Base-by-base conservation (phyloP, 1,140 invertebrate species). In the Ylistrum balloti region DNA sequence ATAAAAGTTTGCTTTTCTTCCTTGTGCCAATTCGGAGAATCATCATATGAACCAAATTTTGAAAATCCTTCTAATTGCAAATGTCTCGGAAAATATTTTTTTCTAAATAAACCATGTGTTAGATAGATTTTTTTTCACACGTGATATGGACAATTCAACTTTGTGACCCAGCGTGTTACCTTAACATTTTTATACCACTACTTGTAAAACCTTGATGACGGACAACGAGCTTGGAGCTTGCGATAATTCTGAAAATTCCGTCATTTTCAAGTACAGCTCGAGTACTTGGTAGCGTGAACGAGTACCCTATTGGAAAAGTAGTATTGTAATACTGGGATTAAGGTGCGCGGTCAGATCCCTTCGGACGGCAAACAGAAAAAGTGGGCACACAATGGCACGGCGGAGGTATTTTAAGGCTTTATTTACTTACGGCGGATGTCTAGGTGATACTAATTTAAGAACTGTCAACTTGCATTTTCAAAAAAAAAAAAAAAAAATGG, bases 381-480 rank as follows among this genome's bases (percentile, higher is more conserved):
- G 56, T 7, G 11, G 56, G 56, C 22, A 74, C n/a, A 74, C 56
- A 74, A 74, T 28, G 56, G 56, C 56, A 0, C 22, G 9, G n/a
- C 13, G 56, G 56, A 74, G 56, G 56, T 28, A 74, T 74, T n/a
- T 74, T 74, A 74, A 74, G 56, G 56, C 56, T 74, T 74, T 74
- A 17, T 74, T 74, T 74, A 28, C 56, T 28, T 74, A 74, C 5
- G 22, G 56, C 11, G n/a, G 28, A 74, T 1, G 56, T 74, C n/a
- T 74, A 3, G 15, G 22, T 74, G 28, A 0, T 28, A n/a, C 11
- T 11, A 5, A 3, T n/a, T 74, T 0, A 28, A 74, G 56, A 74
- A 28, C 17, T 28, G 56, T 74, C 56, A 74, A n/a, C 56, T 74
- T 74, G 9, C 2, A n/a, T 11, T 20, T 56, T 11, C 45, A 74